phyloP scores from a whole-genome alignment of 2,888 invertebrate genomes.

The Eulithis testata region DNA sequence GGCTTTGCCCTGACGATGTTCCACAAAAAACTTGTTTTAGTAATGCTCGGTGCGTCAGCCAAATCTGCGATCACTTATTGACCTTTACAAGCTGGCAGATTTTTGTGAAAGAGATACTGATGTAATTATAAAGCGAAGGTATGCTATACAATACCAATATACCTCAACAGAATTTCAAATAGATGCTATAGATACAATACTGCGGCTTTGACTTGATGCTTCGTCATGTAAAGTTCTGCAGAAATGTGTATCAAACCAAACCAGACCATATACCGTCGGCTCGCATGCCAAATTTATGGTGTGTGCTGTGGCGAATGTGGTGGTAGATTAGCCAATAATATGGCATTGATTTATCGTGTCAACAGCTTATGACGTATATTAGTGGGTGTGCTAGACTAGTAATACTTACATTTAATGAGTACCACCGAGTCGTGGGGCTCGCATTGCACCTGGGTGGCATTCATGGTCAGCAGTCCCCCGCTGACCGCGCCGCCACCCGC shows the following conservation, averaged over 20 bases:
- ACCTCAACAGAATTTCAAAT: no score
- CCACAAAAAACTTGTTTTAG: conserved; percentile 25
- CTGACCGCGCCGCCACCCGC: conserved; percentile 82
- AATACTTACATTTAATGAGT: conserved; percentile 89
- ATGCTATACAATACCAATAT: no score
- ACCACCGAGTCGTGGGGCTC: conserved; percentile 88
- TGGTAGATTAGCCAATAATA: conserved; percentile 6
- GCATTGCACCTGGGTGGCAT: conserved; percentile 87
- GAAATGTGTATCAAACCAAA: not conserved
- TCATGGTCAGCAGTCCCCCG: conserved; percentile 83
- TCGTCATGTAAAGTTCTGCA: not conserved
- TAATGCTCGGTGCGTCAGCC: conserved; percentile 9
- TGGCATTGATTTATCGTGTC: conserved; percentile 25
- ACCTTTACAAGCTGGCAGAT: not conserved
- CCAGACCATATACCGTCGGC: not conserved
- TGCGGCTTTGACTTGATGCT: not conserved
- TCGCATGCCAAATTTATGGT: not conserved
- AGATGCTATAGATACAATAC: no score
- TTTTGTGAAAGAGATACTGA: not conserved
- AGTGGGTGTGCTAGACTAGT: conserved; percentile 31
- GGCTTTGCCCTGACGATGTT: conserved; percentile 13
- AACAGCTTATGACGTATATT: conserved; percentile 13
- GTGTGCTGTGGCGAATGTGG: conserved; percentile 2
- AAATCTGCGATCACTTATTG: conserved; percentile 5
- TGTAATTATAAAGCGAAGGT: no score